Evolutionary conservation across 2,888 invertebrate genomes (phyloP).

Genomic region (Eurytoma californica): DNA sequence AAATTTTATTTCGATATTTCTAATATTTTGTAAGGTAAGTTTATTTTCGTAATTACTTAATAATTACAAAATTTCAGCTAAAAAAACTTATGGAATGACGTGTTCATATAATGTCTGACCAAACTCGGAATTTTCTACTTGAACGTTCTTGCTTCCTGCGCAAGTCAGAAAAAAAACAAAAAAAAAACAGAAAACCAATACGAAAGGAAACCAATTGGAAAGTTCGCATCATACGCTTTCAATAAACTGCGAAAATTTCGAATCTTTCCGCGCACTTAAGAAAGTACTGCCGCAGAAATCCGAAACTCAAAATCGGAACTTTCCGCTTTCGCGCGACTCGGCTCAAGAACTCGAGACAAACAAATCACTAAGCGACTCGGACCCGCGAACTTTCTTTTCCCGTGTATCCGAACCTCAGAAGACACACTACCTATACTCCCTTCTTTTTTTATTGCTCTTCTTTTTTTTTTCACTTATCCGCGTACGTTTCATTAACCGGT

Average conservation of each 20-base stretch:
- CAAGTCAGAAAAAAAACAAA: too few species aligned
- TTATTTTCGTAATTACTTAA: too few species aligned
- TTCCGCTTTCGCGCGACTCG: not conserved
- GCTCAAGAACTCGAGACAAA: conserved; percentile 5
- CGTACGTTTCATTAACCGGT: conserved; percentile 46
- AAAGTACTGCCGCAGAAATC: conserved; percentile 15
- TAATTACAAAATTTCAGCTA: too few species aligned
- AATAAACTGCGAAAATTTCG: not conserved
- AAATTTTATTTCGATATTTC: too few species aligned
- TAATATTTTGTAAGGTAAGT: too few species aligned
- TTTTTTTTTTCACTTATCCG: conserved; percentile 32
- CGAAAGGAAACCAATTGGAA: not conserved
- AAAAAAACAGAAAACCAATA: too few species aligned
- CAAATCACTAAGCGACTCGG: not conserved
- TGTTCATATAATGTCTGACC: too few species aligned
- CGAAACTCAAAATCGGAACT: conserved; percentile 12
- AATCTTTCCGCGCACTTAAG: not conserved
- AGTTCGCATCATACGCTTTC: not conserved
- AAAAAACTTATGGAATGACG: too few species aligned
- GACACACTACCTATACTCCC: not conserved
- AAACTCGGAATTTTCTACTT: too few species aligned
- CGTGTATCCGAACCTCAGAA: not conserved
- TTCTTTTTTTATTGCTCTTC: conserved; percentile 11
- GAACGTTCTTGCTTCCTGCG: too few species aligned
- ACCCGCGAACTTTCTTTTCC: not conserved